These are phyloP conservation scores for Anniella stebbinsi DNA, from an alignment of 2,797 vertebrate genomes.

Conservation along the genomic window DNA sequence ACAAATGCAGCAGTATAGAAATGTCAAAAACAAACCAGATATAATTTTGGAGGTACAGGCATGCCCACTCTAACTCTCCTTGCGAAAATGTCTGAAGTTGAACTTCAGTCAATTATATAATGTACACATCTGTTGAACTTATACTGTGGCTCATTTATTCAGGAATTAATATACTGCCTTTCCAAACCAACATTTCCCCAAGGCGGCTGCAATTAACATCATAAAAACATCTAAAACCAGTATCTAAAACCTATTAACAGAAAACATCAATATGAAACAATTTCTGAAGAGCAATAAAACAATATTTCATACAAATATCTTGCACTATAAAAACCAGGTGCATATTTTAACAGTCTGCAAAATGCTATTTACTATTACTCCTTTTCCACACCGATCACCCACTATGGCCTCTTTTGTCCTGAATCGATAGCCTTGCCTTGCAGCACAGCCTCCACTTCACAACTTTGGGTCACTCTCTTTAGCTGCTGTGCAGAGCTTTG, in stretches of 20 bases:
- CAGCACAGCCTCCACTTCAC: neutral
- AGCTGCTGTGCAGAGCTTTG: neutral
- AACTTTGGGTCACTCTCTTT: neutral
- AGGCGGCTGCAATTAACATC: neutral
- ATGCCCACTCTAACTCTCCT: neutral
- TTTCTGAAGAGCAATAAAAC: neutral
- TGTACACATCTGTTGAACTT: neutral
- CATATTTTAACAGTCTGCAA: neutral
- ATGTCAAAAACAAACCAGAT: no score
- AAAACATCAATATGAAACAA: neutral
- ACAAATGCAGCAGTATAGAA: no score
- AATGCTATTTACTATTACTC: neutral
- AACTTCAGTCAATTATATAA: slow-evolving; percentile 39
- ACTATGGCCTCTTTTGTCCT: neutral
- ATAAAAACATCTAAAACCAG: neutral
- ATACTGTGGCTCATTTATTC: neutral
- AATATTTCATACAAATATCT: neutral
- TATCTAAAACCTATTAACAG: neutral
- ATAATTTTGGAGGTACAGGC: neutral
- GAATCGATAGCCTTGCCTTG: neutral
- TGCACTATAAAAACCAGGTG: neutral
- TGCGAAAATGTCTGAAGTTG: neutral
- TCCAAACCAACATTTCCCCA: neutral
- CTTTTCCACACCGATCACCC: neutral
- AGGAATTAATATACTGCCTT: neutral